Conservation (phyloP, 2,797 vertebrate species). For the Notamacropus eugenii region DNA sequence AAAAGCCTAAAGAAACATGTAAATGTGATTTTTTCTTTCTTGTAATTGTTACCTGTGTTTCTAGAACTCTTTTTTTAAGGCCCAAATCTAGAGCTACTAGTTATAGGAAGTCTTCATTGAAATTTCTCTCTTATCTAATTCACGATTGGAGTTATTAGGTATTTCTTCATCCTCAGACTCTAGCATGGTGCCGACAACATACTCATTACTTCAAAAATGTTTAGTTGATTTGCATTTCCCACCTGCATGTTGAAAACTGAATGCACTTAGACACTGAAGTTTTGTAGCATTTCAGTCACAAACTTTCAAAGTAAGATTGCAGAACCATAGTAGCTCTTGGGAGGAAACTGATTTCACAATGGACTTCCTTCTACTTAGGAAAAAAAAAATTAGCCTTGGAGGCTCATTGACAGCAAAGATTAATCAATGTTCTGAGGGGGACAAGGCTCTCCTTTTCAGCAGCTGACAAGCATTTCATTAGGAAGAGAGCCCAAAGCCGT, state of each 20-base stretch:
- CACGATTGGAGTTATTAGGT: background rate
- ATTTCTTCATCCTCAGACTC: background rate
- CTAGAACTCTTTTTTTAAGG: background rate
- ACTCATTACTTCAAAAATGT: background rate
- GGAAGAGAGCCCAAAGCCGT: slow-evolving; percentile 30
- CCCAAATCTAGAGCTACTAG: background rate
- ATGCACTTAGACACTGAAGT: slow-evolving; percentile 5
- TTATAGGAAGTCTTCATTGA: background rate
- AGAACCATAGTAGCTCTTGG: background rate
- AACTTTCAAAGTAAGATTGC: slow-evolving; percentile 36
- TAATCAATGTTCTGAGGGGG: slow-evolving; percentile 53
- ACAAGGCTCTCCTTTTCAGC: background rate
- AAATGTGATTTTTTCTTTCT: background rate
- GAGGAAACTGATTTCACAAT: slow-evolving; percentile 15
- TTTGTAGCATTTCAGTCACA: background rate
- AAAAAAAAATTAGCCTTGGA: background rate
- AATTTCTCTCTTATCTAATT: background rate
- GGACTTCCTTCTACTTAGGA: background rate
- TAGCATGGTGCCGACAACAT: background rate
- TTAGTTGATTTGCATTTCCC: background rate
- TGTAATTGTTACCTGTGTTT: background rate
- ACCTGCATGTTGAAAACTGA: slow-evolving; percentile 55
- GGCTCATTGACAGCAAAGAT: slow-evolving; percentile 27
- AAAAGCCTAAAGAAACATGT: background rate
- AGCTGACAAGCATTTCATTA: slow-evolving; percentile 54